Evolutionary conservation across 2,888 invertebrate species (phyloP).

Genomic region (Hydroisotoma schaefferi): DNA sequence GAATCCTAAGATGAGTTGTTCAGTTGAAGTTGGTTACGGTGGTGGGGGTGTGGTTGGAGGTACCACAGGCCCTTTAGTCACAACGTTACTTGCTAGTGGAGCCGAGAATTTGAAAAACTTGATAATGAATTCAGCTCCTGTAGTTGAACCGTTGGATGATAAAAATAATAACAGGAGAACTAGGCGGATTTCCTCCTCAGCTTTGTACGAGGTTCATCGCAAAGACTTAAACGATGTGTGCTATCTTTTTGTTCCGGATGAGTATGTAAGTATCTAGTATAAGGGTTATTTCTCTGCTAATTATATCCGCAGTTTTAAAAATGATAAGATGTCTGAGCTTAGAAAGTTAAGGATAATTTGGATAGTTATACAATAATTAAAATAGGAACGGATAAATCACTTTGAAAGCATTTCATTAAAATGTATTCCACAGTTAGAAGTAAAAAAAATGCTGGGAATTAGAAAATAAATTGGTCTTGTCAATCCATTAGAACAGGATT

Average conservation of each 20-base stretch:
- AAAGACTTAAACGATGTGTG: slow-evolving; percentile 64
- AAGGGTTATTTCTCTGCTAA: too few species aligned
- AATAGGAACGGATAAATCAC: too few species aligned
- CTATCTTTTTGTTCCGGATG: slow-evolving; percentile 67
- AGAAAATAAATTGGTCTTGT: too few species aligned
- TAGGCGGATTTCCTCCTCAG: slow-evolving; percentile 44
- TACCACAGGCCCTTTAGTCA: neutral
- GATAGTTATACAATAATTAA: too few species aligned
- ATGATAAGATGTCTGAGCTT: too few species aligned
- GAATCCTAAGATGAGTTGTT: slow-evolving; percentile 29
- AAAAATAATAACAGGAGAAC: slow-evolving; percentile 21
- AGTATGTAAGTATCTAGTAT: slow-evolving; percentile 58
- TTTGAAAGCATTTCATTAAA: too few species aligned
- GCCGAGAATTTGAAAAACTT: slow-evolving; percentile 1
- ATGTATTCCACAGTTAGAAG: too few species aligned
- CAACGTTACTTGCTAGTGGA: neutral
- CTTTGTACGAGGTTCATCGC: slow-evolving; percentile 64
- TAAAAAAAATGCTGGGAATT: too few species aligned
- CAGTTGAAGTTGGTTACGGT: slow-evolving; percentile 19
- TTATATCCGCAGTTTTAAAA: too few species aligned
- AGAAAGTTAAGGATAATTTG: too few species aligned
- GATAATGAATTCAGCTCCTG: neutral
- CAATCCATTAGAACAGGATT: too few species aligned
- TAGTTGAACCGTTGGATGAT: neutral
- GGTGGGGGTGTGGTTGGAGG: slow-evolving; percentile 10